Evolutionary conservation across 2,888 invertebrate genomes (phyloP).

Genomic region (Anagyrus pseudococci): DNA sequence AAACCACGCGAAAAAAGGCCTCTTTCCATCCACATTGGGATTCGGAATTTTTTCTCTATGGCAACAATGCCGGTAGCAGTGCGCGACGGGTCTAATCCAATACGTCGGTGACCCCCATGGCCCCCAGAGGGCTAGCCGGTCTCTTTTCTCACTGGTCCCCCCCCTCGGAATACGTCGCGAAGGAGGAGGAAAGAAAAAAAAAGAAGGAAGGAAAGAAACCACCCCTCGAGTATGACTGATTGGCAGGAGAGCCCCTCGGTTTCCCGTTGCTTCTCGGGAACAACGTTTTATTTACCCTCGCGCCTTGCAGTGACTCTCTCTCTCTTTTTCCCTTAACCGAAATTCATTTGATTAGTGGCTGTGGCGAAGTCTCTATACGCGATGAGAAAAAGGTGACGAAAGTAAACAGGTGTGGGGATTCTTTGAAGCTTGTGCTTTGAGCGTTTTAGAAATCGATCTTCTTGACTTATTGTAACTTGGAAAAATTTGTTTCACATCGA

Average conservation of each 20-base stretch:
- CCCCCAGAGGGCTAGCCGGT: conserved; percentile 15
- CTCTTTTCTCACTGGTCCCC: neutral
- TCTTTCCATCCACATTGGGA: neutral
- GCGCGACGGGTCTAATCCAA: conserved; percentile 31
- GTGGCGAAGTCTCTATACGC: neutral
- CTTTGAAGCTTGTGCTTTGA: neutral
- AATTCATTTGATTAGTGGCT: conserved; percentile 19
- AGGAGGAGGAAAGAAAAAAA: neutral
- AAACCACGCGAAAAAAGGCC: neutral
- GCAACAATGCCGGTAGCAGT: conserved; percentile 31
- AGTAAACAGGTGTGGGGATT: conserved; percentile 5
- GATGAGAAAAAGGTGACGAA: neutral
- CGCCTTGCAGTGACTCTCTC: neutral
- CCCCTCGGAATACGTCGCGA: neutral
- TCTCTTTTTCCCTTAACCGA: conserved; percentile 5
- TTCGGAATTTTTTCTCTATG: conserved; percentile 11
- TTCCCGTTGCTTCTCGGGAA: neutral
- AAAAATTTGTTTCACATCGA: no score
- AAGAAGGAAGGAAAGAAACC: neutral
- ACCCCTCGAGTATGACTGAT: conserved; percentile 27
- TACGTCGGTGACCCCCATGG: conserved; percentile 29
- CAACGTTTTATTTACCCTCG: conserved; percentile 26
- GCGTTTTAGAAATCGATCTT: neutral
- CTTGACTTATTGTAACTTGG: no score
- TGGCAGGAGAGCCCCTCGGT: conserved; percentile 18